Conservation (phyloP, 2,888 invertebrate genomes). For the Embidobia sp. region DNA sequence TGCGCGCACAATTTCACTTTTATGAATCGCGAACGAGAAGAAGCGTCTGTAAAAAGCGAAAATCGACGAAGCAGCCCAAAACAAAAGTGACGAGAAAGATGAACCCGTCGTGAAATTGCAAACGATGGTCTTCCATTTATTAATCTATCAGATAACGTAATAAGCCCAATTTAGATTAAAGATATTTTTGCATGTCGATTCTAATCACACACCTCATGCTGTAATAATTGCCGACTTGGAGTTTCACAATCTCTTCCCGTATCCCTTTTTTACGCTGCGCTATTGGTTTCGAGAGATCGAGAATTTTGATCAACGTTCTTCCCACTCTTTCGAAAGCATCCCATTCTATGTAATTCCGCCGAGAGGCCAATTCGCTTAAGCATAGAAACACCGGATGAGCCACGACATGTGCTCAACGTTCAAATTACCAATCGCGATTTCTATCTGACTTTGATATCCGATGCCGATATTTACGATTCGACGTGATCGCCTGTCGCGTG, state of each 20-base stretch:
- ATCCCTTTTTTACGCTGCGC: slow-evolving; percentile 47
- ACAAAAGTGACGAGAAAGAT: slow-evolving; percentile 8
- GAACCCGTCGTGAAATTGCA: slow-evolving; percentile 12
- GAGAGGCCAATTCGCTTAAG: slow-evolving; percentile 66
- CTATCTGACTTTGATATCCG: slow-evolving; percentile 76
- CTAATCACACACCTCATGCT: slow-evolving; percentile 61
- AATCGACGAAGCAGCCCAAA: too few species aligned
- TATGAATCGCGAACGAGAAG: too few species aligned
- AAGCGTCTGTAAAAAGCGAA: not conserved
- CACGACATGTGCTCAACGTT: slow-evolving; percentile 80
- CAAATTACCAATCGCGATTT: slow-evolving; percentile 79
- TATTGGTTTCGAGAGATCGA: slow-evolving; percentile 67
- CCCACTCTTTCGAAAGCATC: slow-evolving; percentile 64
- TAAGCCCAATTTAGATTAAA: slow-evolving; percentile 54
- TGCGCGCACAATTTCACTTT: slow-evolving; percentile 16
- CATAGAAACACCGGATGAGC: slow-evolving; percentile 68
- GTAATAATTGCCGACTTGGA: slow-evolving; percentile 59
- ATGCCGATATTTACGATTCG: slow-evolving; percentile 79
- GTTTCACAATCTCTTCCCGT: slow-evolving; percentile 53
- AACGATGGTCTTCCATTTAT: slow-evolving; percentile 31
- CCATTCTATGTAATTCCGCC: slow-evolving; percentile 66
- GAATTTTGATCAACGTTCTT: slow-evolving; percentile 64
- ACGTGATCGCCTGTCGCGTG: slow-evolving; percentile 72
- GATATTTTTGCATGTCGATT: slow-evolving; percentile 60
- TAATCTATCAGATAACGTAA: slow-evolving; percentile 48